phyloP scores from a whole-genome alignment of 53 echinoderm and acorn worm species.

The Echinometra lucunter region DNA sequence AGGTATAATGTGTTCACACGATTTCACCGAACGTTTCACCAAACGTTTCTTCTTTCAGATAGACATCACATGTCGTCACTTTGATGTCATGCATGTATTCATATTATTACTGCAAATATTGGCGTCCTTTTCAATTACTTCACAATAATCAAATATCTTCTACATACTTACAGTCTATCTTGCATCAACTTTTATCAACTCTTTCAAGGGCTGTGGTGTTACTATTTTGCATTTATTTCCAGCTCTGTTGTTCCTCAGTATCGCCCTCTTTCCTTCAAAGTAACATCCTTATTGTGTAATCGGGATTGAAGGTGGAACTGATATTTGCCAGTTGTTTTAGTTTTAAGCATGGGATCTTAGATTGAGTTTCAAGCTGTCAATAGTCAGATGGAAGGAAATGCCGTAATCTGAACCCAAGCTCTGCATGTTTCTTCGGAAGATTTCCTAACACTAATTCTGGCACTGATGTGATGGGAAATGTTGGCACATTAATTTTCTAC shows the following conservation, averaged over 20 bases:
- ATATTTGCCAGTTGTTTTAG: neutral
- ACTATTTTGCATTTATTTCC: neutral
- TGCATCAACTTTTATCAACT: no score
- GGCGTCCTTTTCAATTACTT: neutral
- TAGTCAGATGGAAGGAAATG: no score
- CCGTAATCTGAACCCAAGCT: no score
- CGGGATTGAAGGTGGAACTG: neutral
- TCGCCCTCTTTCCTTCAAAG: no score
- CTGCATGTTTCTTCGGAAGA: no score
- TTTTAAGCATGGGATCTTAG: neutral
- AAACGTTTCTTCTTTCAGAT: constrained; percentile 12
- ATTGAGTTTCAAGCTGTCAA: neutral
- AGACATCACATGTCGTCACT: neutral
- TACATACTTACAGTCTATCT: no score
- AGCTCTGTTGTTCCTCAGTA: neutral
- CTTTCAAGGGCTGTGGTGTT: no score
- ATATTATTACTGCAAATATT: neutral
- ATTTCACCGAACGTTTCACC: neutral
- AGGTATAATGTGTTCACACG: constrained; percentile 15
- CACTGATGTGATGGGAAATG: neutral
- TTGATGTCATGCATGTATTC: neutral
- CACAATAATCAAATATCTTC: neutral
- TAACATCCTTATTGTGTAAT: neutral
- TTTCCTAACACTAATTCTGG: no score
- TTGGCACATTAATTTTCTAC: neutral